These are phyloP conservation scores for Dolomedes plantarius DNA, from an alignment of 2,888 invertebrate species.

Conservation along the genomic window DNA sequence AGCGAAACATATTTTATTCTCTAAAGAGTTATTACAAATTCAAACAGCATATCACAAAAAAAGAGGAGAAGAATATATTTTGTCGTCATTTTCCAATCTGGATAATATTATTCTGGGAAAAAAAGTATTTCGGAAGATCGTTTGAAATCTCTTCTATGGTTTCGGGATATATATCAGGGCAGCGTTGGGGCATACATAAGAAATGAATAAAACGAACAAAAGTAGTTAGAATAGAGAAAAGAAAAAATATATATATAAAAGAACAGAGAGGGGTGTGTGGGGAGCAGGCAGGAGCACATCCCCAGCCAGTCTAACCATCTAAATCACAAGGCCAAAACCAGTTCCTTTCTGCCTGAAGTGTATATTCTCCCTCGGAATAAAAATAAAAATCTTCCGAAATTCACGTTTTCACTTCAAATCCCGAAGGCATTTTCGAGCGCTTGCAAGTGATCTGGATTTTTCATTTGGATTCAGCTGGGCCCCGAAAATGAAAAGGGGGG, in stretches of 20 bases:
- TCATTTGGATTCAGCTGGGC: conserved; percentile 61
- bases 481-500: conserved; percentile 8
- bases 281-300: background rate
- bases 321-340: background rate
- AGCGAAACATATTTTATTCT: too few species aligned
- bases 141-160: conserved; percentile 8
- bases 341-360: background rate
- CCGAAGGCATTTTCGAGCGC: background rate
- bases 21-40: too few species aligned
- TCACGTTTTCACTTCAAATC: conserved; percentile 16
- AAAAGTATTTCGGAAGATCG: background rate
- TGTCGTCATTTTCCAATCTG: background rate
- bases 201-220: background rate
- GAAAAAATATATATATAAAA: background rate
- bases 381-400: conserved; percentile 6
- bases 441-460: conserved; percentile 67
- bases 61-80: too few species aligned
- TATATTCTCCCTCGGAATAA: background rate
- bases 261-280: too few species aligned
- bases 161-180: background rate
- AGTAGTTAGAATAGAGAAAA: background rate
- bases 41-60: too few species aligned
- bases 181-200: background rate
- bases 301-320: conserved; percentile 6
- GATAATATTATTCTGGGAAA: background rate